Base-by-base conservation (phyloP, 2,888 invertebrate genomes). In the Sylvicola cinctus region DNA sequence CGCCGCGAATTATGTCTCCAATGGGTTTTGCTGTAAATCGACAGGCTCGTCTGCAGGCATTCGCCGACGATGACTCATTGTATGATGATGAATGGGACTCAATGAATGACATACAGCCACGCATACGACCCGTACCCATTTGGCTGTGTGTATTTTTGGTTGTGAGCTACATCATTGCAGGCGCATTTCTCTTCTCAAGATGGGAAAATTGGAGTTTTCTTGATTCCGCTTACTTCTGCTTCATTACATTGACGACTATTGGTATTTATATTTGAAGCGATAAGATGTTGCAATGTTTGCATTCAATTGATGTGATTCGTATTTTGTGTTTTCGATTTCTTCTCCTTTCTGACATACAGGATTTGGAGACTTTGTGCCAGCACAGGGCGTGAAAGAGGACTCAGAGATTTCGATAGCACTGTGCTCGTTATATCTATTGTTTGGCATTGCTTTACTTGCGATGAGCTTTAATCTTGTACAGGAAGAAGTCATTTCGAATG, bases 391-490 rank as follows among this genome's bases (percentile, higher is more conserved):
- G 4, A 52, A 55, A 40, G 55, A 53, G 33, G 54, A 55, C 39
- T 52, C 56, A 1, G 50, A 55, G 34, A 37, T 43, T 37, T 56
- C 59, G 3, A 70, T 93, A 40, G 88, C 88, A 0, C 66, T 90
- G 35, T 90, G 88, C 49, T 88, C 88, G 0, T 61, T 93, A 36
- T 95, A 95, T 60, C 63, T 95, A 41, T 66, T 95, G 29, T 90
- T 93, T 54, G 93, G 93, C 6, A 93, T 93, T 49, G 85, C 91
- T 0, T 60, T 93, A 31, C 61, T 93, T 42, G 91, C 91, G 17
- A 95, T 93, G 93, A 87, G 87, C 47, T 93, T 93, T 60, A 93
- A 93, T 63, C 62, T 93, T 50, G 90, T 93, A 30, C 91, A 90
- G 55, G 88, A 88, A 51, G 85, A 90, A 56, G 87, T 90, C 8